Evolutionary conservation across 2,888 invertebrate species (phyloP).

Genomic region (Gortyna flavago): DNA sequence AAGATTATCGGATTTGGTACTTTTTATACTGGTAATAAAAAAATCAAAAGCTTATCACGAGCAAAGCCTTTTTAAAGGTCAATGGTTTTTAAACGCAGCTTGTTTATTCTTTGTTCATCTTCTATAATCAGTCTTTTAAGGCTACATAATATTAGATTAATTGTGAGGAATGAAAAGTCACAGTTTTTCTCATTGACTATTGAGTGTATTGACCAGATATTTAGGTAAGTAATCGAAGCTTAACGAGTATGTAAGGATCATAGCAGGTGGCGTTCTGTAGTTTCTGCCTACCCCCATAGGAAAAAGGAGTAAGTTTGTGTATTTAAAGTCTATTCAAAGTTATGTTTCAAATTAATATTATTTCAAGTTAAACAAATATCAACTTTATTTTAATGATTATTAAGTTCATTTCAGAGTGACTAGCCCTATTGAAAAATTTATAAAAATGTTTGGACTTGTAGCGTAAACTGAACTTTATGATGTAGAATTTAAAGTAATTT

Average conservation of each 20-base stretch:
- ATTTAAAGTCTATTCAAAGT: not conserved
- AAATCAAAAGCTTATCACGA: not conserved
- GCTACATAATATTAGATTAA: not conserved
- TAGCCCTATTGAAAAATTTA: no score
- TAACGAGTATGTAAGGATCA: not conserved
- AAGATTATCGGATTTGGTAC: conserved; percentile 1
- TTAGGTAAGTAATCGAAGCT: not conserved
- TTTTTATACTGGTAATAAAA: not conserved
- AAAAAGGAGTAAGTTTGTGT: not conserved
- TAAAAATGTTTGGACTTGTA: no score
- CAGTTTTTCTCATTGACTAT: not conserved
- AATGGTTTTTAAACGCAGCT: not conserved
- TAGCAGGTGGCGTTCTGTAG: not conserved
- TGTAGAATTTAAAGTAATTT: no score
- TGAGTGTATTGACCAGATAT: not conserved
- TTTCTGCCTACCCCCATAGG: not conserved
- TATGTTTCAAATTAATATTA: no score
- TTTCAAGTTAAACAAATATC: no score
- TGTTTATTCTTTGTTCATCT: no score
- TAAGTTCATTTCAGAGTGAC: no score
- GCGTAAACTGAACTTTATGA: no score
- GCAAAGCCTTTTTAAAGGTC: not conserved
- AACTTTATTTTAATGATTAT: no score
- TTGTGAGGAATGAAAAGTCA: not conserved
- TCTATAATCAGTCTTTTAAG: not conserved